Percentiles rank a stretch among this genome's conserved stretches.
phyloP scores from a whole-genome alignment of 2,888 invertebrate species.

The Stenolophus ochropezus region DNA sequence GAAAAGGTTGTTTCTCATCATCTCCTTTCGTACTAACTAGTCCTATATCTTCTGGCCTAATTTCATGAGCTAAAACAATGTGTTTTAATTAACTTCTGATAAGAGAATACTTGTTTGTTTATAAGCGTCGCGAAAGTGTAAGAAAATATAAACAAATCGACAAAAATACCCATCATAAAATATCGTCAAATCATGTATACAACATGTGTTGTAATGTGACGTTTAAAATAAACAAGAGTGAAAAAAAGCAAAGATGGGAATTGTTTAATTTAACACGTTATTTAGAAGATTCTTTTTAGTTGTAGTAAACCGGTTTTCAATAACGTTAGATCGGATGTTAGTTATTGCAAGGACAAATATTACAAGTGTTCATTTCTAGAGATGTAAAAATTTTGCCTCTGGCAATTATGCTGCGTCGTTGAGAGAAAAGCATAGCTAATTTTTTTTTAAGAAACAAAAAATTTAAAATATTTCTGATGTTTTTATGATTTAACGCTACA shows the following conservation, averaged over 20 bases:
- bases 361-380: conserved; percentile 42
- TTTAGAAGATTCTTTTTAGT: conserved; percentile 35
- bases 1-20: conserved; percentile 91
- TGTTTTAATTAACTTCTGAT: neutral
- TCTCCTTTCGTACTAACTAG: conserved; percentile 84
- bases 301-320: conserved; percentile 49
- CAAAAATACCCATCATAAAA: conserved; percentile 40
- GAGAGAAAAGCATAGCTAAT: neutral
- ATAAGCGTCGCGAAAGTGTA: neutral
- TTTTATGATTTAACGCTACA: neutral
- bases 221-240: conserved; percentile 38
- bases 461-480: conserved; percentile 17
- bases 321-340: conserved; percentile 29
- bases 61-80: conserved; percentile 80
- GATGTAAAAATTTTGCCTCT: conserved; percentile 36
- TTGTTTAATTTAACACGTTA: neutral
- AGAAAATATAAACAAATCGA: conserved; percentile 47
- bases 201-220: conserved; percentile 32
- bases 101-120: conserved; percentile 14
- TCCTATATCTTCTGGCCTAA: conserved; percentile 90
- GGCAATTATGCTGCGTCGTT: conserved; percentile 15
- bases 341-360: conserved; percentile 53
- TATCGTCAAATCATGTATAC: conserved; percentile 35
- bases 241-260: conserved; percentile 25
- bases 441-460: neutral